phyloP scores from a whole-genome alignment of 1,140 invertebrate genomes.

The Aphelinus atriplicis region DNA sequence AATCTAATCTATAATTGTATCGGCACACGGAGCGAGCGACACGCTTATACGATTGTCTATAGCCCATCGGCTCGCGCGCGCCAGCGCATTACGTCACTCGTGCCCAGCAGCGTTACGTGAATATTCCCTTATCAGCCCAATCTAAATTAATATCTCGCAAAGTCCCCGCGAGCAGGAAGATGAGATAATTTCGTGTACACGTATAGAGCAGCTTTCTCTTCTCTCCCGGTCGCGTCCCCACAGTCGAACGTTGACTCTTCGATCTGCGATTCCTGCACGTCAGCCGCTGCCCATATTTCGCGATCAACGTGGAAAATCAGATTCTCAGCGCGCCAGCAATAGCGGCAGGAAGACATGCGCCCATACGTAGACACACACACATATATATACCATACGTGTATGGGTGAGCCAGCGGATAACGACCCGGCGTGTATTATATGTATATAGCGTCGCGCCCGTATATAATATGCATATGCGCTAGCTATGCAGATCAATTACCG shows the following conservation, averaged over 20 bases:
- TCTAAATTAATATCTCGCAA: slow-evolving; percentile 38
- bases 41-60: slow-evolving; percentile 24
- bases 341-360: not conserved
- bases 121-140: slow-evolving; percentile 42
- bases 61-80: not conserved
- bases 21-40: not conserved
- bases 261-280: slow-evolving; percentile 39
- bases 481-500: slow-evolving; percentile 19
- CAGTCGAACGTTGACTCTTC: not conserved
- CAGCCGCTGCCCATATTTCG: slow-evolving; percentile 33
- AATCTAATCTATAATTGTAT: slow-evolving; percentile 33
- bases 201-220: too few relatives aligned
- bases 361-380: slow-evolving; percentile 5
- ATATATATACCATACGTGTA: not conserved
- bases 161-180: slow-evolving; percentile 1
- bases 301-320: slow-evolving; percentile 19
- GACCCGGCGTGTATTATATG: slow-evolving; percentile 20
- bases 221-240: slow-evolving; percentile 4
- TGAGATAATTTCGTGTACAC: slow-evolving; percentile 23
- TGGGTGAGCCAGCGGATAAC: slow-evolving; percentile 37
- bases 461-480: slow-evolving; percentile 30
- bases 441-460: slow-evolving; percentile 35
- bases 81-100: slow-evolving; percentile 8
- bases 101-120: slow-evolving; percentile 24
- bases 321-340: not conserved